Conservation (phyloP, 35 echinoderm and acorn worm genomes). For the Ophioderma brevispina region DNA sequence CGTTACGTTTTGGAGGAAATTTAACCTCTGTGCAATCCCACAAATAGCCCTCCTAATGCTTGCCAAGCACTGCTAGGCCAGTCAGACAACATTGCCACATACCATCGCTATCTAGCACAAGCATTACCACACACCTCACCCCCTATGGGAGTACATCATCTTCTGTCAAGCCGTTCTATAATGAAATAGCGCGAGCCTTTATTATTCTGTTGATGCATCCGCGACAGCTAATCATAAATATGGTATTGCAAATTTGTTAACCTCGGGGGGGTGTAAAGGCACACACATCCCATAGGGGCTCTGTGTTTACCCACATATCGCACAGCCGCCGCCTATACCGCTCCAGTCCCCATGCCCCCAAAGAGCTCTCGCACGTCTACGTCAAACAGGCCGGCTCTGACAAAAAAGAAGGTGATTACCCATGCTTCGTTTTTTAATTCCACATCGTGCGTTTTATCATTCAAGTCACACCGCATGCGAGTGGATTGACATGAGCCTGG, state of each 20-base stretch:
- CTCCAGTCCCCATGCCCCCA: neutral
- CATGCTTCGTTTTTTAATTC: slow-evolving; percentile 13
- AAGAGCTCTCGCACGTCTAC: neutral
- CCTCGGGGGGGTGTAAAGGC: neutral
- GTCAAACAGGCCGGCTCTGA: slow-evolving; percentile 3
- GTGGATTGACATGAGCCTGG: neutral
- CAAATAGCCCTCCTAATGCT: neutral
- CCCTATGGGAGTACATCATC: neutral
- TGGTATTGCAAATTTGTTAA: slow-evolving; percentile 14
- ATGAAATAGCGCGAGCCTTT: slow-evolving; percentile 5
- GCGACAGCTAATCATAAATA: neutral
- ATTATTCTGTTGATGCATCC: neutral
- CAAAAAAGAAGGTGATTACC: neutral
- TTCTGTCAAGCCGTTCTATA: neutral
- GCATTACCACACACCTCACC: neutral
- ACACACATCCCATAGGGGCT: neutral
- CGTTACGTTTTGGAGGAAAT: neutral
- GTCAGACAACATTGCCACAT: neutral
- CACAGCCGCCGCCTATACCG: neutral
- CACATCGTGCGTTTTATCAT: slow-evolving; percentile 1
- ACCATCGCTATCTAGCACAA: neutral
- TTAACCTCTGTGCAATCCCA: neutral
- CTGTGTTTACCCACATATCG: neutral
- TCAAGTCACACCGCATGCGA: neutral
- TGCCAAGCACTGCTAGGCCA: neutral